Base-by-base conservation (phyloP, 1,140 invertebrate genomes). In the Brachionus paranguensis region DNA sequence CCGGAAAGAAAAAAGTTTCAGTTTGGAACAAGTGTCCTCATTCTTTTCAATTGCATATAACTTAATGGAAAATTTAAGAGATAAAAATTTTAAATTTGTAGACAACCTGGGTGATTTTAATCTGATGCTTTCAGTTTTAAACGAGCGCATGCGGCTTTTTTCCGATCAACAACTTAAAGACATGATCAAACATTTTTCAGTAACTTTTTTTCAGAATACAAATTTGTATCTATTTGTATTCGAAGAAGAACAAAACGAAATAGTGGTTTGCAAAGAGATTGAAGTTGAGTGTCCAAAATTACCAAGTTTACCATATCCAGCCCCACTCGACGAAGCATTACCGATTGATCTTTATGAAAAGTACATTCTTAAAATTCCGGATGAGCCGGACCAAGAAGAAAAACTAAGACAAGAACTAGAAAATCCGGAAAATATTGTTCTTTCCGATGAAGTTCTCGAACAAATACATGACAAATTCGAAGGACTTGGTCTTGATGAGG, bases 381-480 rank as follows among this genome's bases (percentile, higher is more conserved):
- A 76, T 5, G 72, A 76, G 27, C 72, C 72, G 0, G 27, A 20
- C 27, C 43, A 47, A 29, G 72, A 76, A 37, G 45, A 76, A 27
- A 76, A 50, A 11, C 27, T 27, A 1, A 47, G 72, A 27, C 10
- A 76, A 76, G 72, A 76, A 50, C 43, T 76, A 4, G 72, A 76
- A 27, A 76, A 76, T 3, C 72, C 72, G 2, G 72, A 76, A 11
- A 50, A 29, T 50, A 76, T 76, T 50, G 8, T 27, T 24, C 27
- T 76, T 12, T 27, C 72, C 14, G 72, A 76, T 14, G 53, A 81
- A 64, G 64, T 81, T 11, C 8, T 64, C n/a, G 78, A 81, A n/a
- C 50, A 81, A 68, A 81, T 68, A 64, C 37, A 68, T 81, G 33
- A 60, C 17, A 68, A 81, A 47, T 60, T 81, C 27, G 53, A 81